phyloP scores from a whole-genome alignment of 2,113 vertebrate species.

The Empidonax alnorum region DNA sequence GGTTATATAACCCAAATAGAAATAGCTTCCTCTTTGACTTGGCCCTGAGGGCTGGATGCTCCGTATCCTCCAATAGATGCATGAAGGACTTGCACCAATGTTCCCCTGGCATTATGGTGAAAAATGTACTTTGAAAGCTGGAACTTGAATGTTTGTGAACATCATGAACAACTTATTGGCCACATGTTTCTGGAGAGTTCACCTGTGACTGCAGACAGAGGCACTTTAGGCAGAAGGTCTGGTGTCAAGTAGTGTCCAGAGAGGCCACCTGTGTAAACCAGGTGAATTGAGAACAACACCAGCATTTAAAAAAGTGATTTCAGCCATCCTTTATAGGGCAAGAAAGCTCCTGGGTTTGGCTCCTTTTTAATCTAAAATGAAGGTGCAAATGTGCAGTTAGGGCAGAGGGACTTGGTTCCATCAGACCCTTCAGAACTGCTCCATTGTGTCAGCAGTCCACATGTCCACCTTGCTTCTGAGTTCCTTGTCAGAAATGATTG shows the following conservation, averaged over 20 bases:
- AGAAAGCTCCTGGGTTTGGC: background rate
- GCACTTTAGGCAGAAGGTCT: background rate
- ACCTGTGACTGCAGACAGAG: background rate
- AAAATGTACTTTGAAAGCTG: background rate
- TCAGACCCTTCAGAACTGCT: background rate
- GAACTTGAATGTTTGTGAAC: background rate
- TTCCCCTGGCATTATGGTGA: background rate
- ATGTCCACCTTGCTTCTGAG: rapidly evolving
- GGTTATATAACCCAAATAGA: background rate
- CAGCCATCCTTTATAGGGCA: background rate
- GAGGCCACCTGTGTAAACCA: rapidly evolving
- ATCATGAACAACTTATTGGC: background rate
- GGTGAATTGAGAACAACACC: background rate
- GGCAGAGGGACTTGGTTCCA: background rate
- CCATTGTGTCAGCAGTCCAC: background rate
- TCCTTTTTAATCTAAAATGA: background rate
- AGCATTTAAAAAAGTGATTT: background rate
- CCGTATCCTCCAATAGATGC: background rate
- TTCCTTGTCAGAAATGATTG: background rate
- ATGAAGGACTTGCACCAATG: background rate
- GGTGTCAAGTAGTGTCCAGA: background rate
- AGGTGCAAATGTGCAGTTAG: background rate
- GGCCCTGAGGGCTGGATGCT: background rate
- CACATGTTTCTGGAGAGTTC: background rate
- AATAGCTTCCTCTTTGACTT: background rate